Evolutionary conservation across 2,888 invertebrate genomes (phyloP).

Genomic region (Drosophila greeni): DNA sequence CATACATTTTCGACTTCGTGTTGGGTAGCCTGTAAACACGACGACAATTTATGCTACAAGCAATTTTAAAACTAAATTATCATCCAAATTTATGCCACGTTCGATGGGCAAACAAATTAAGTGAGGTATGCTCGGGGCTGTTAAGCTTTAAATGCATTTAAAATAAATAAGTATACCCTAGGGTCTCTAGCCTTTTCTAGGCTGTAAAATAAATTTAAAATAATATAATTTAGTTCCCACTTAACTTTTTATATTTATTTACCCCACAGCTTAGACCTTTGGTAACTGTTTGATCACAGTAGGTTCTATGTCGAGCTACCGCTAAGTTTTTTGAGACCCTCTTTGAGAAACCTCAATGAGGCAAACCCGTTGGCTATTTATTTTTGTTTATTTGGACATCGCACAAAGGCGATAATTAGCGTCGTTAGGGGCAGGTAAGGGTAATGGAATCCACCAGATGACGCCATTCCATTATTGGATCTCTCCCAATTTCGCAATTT

Average conservation of each 20-base stretch:
- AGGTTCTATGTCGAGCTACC: conserved; percentile 7
- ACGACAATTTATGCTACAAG: conserved; percentile 63
- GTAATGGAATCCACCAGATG: conserved; percentile 9
- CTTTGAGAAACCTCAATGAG: conserved; percentile 5
- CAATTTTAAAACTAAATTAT: conserved; percentile 47
- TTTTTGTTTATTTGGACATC: conserved; percentile 27
- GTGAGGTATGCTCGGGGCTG: neutral
- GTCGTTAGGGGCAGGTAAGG: conserved; percentile 8
- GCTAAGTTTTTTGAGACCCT: conserved; percentile 18
- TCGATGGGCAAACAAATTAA: conserved; percentile 33
- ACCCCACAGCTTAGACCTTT: neutral
- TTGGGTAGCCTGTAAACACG: conserved; percentile 57
- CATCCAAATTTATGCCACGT: conserved; percentile 41
- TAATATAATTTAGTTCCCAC: too few relatives aligned
- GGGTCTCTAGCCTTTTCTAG: neutral
- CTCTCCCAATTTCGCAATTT: conserved; percentile 12
- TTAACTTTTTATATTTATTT: neutral
- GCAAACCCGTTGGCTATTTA: conserved; percentile 29
- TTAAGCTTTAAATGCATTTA: neutral
- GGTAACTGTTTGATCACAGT: conserved; percentile 20
- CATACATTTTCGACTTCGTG: conserved; percentile 22
- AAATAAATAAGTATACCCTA: neutral
- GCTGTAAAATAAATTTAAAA: neutral
- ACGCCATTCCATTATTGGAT: conserved; percentile 26
- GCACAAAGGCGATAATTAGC: conserved; percentile 33